These are phyloP conservation scores for Aphidius colemani DNA, from an alignment of 2,888 invertebrate species.

Conservation along the genomic window DNA sequence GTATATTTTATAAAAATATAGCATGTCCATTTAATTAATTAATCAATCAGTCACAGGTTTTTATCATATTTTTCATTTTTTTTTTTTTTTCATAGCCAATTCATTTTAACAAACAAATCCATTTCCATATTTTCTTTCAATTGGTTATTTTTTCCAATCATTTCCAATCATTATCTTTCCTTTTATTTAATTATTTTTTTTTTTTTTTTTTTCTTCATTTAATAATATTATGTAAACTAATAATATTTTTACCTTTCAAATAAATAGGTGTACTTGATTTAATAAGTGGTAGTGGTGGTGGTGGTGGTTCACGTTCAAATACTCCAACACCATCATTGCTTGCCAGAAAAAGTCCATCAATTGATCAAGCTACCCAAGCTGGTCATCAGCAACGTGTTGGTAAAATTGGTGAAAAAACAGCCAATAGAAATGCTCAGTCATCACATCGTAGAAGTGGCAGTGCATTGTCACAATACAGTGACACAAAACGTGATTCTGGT, in stretches of 20 bases:
- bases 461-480: conserved; percentile 53
- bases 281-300: conserved; percentile 65
- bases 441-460: conserved; percentile 48
- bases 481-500: conserved; percentile 46
- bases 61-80: not conserved
- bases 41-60: not conserved
- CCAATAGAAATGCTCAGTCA: conserved; percentile 42
- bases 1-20: not conserved
- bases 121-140: no score
- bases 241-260: conserved; percentile 3
- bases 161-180: not conserved
- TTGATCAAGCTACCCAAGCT: conserved; percentile 83
- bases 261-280: conserved; percentile 68
- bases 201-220: not conserved
- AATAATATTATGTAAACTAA: not conserved
- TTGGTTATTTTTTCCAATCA: conserved; percentile 34
- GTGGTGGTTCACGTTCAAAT: conserved; percentile 77
- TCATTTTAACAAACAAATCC: no score
- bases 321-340: conserved; percentile 75
- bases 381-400: conserved; percentile 57
- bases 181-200: not conserved
- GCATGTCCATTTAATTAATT: not conserved
- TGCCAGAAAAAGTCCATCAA: conserved; percentile 82
- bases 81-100: not conserved
- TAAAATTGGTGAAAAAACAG: conserved; percentile 51